These are phyloP conservation scores for Dryoscopus gambensis DNA, from an alignment of 2,113 vertebrate genomes.

Conservation along the genomic window DNA sequence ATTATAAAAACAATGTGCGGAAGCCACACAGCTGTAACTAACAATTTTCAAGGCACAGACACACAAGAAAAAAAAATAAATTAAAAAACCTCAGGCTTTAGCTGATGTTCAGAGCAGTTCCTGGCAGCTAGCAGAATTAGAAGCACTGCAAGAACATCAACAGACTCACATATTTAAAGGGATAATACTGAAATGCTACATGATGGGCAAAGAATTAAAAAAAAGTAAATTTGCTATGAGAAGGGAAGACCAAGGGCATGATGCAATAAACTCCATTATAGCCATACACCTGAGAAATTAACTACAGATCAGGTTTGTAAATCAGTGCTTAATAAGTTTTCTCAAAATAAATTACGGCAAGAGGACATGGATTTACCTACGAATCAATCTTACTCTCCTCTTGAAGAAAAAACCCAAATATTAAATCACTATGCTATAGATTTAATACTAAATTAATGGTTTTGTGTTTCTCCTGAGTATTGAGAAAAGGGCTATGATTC, in stretches of 20 bases:
- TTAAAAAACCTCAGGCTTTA: background rate
- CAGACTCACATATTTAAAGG: background rate
- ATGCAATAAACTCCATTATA: background rate
- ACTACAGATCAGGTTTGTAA: background rate
- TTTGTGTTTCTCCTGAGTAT: background rate
- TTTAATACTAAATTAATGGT: background rate
- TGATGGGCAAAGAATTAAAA: background rate
- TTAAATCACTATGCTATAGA: background rate
- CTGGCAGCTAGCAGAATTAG: background rate
- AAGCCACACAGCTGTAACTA: background rate
- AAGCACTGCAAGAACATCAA: background rate
- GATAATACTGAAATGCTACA: background rate
- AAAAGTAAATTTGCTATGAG: background rate
- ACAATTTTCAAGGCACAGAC: background rate
- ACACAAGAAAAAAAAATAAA: background rate
- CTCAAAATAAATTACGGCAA: background rate
- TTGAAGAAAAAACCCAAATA: background rate
- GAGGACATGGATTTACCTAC: background rate
- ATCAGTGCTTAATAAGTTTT: background rate
- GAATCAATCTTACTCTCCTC: background rate
- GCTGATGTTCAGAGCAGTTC: background rate
- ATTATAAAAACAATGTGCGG: background rate
- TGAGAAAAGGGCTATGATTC: background rate
- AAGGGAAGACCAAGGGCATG: background rate
- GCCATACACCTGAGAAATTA: background rate